Percentiles rank a stretch among this genome's conserved stretches.
Conservation (phyloP, 2,888 invertebrate genomes). For the Mythimna vitellina region DNA sequence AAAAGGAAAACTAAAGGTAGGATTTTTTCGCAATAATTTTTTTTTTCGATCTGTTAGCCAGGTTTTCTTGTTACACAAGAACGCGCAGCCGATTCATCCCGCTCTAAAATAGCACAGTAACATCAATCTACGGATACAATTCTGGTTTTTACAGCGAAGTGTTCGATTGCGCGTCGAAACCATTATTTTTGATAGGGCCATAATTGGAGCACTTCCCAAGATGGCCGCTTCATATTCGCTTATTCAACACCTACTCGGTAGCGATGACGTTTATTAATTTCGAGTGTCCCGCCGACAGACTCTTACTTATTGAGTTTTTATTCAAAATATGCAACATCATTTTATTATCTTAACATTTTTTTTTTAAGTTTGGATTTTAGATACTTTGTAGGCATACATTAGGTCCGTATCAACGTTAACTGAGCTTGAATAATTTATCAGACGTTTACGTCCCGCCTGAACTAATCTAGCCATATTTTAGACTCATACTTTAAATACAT, state of each 20-base stretch:
- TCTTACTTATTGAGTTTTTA: conserved; percentile 21
- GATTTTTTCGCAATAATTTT: conserved; percentile 32
- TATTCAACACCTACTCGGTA: conserved; percentile 60
- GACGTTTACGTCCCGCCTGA: neutral
- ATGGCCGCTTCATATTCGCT: conserved; percentile 64
- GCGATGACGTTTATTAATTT: conserved; percentile 53
- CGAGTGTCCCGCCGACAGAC: conserved; percentile 12
- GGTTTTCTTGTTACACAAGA: conserved; percentile 40
- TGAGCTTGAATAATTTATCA: conserved; percentile 29
- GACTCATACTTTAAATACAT: conserved; percentile 33
- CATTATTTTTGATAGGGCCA: conserved; percentile 73
- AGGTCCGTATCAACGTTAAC: neutral
- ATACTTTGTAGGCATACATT: neutral
- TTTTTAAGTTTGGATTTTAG: neutral
- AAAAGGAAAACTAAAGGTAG: neutral
- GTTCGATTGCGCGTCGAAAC: conserved; percentile 51
- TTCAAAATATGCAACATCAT: conserved; percentile 11
- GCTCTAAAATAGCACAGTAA: conserved; percentile 33
- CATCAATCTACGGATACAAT: conserved; percentile 52
- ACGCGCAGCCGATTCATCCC: conserved; percentile 36
- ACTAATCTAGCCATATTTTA: conserved; percentile 23
- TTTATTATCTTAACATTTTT: neutral
- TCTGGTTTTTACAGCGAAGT: conserved; percentile 46
- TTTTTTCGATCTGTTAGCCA: conserved; percentile 18
- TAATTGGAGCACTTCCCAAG: conserved; percentile 75